A percentile compares a stretch with the other conserved stretches of the same genome.
phyloP scores from a whole-genome alignment of 2,113 vertebrate genomes.

The Lepus europaeus region DNA sequence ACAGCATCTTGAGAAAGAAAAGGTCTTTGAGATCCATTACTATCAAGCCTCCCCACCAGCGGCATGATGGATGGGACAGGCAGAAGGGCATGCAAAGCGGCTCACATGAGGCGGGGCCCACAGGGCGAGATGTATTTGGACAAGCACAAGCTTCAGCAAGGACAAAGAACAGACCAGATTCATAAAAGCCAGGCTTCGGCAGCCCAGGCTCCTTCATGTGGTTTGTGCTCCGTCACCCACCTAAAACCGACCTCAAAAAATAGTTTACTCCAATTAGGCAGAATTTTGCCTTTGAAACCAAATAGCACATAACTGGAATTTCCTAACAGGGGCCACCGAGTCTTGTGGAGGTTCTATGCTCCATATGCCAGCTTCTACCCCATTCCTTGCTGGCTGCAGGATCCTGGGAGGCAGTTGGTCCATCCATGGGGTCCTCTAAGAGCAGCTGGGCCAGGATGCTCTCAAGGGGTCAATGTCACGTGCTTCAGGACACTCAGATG shows the following conservation, averaged over 20 bases:
- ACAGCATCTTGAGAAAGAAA: conserved; percentile 34
- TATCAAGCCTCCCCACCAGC: neutral
- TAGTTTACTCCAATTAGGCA: conserved; percentile 63
- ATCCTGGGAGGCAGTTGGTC: neutral
- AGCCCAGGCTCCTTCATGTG: conserved; percentile 30
- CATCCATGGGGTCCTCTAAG: neutral
- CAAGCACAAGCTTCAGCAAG: neutral
- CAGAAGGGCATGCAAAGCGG: neutral
- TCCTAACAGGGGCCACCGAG: conserved; percentile 43
- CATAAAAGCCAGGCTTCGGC: conserved; percentile 34
- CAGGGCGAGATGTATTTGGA: conserved; percentile 32
- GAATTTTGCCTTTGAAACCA: conserved; percentile 73
- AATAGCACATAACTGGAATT: conserved; percentile 57
- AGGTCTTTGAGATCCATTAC: neutral
- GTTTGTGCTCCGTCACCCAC: conserved; percentile 20
- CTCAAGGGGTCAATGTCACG: neutral
- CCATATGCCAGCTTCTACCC: neutral
- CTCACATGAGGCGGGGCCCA: neutral
- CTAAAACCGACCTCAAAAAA: conserved; percentile 72
- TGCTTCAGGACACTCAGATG: neutral
- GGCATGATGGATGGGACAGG: neutral
- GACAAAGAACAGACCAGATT: conserved; percentile 67
- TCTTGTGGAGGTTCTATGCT: conserved; percentile 23
- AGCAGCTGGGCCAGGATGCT: neutral
- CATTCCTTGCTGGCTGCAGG: neutral